Evolutionary conservation across 2,888 invertebrate genomes (phyloP).

Genomic region (Lottia scabra): DNA sequence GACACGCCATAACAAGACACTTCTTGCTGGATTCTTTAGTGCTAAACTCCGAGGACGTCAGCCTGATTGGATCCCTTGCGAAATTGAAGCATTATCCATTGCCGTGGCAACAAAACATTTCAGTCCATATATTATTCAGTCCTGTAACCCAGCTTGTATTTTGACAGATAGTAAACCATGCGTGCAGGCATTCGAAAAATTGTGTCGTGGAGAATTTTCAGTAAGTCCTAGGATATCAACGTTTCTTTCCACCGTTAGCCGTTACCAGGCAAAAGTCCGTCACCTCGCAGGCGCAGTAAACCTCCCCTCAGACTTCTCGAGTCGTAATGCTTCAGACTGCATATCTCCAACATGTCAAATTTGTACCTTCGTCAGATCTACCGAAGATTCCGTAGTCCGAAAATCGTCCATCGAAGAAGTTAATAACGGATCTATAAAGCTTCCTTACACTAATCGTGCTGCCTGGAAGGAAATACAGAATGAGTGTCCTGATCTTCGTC

Average conservation of each 20-base stretch:
- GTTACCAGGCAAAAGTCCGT: conserved; percentile 20
- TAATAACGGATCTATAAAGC: conserved; percentile 1
- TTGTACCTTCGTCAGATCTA: conserved; percentile 18
- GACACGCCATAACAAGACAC: neutral
- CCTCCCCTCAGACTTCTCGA: conserved; percentile 27
- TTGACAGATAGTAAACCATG: conserved; percentile 34
- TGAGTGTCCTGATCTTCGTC: conserved; percentile 32
- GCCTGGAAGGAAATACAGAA: conserved; percentile 25
- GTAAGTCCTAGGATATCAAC: conserved; percentile 25
- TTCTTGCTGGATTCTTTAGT: no score
- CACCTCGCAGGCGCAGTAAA: conserved; percentile 20
- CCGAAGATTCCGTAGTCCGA: conserved; percentile 20
- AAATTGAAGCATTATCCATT: no score
- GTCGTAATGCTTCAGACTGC: conserved; percentile 30
- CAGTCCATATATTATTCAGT: no score
- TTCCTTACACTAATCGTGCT: conserved; percentile 26
- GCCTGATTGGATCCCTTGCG: no score
- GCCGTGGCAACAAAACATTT: no score
- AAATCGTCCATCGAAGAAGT: conserved; percentile 14
- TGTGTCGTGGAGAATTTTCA: conserved; percentile 32
- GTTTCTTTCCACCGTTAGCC: conserved; percentile 27
- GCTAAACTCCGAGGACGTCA: no score
- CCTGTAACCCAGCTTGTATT: conserved; percentile 22
- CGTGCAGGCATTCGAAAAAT: conserved; percentile 28
- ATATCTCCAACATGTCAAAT: conserved; percentile 24